Percentiles rank a stretch among this genome's conserved stretches.
phyloP scores from a whole-genome alignment of 2,888 invertebrate species.

The Cetonia aurata region DNA sequence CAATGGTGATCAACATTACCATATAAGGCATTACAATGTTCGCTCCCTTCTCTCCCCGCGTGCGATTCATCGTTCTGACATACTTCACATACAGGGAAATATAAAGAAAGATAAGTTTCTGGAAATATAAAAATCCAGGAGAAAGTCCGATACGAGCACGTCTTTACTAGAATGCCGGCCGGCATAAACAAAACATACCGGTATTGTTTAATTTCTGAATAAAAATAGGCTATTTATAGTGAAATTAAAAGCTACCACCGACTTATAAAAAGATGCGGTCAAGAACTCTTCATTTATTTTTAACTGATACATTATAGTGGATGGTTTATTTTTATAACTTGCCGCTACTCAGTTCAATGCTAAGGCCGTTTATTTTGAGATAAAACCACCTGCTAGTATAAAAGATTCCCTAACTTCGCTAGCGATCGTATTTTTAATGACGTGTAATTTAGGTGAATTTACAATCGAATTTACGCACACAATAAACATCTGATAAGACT shows the following conservation, averaged over 20 bases:
- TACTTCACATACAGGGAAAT: conserved; percentile 44
- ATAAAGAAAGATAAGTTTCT: conserved; percentile 37
- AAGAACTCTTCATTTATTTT: conserved; percentile 33
- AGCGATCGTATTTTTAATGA: background rate
- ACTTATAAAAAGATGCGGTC: conserved; percentile 40
- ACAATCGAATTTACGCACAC: conserved; percentile 9
- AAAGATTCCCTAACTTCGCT: conserved; percentile 1
- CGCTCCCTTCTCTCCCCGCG: conserved; percentile 39
- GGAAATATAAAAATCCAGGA: conserved; percentile 32
- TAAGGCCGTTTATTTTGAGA: conserved; percentile 43
- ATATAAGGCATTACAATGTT: conserved; percentile 79
- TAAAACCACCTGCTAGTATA: conserved; percentile 29
- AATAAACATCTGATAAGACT: conserved; percentile 28
- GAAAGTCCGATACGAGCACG: conserved; percentile 44
- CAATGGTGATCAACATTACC: conserved; percentile 82
- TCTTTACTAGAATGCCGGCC: conserved; percentile 47
- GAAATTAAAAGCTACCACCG: conserved; percentile 18
- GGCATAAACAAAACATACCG: conserved; percentile 46
- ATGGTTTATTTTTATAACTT: conserved; percentile 35
- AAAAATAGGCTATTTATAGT: conserved; percentile 6
- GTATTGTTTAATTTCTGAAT: conserved; percentile 11
- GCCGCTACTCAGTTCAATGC: conserved; percentile 39
- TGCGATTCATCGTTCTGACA: conserved; percentile 48
- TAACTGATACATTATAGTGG: conserved; percentile 10
- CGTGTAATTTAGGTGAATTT: conserved; percentile 15